Conservation (phyloP, 1,140 invertebrate species). For the Cotesia chilonis region DNA sequence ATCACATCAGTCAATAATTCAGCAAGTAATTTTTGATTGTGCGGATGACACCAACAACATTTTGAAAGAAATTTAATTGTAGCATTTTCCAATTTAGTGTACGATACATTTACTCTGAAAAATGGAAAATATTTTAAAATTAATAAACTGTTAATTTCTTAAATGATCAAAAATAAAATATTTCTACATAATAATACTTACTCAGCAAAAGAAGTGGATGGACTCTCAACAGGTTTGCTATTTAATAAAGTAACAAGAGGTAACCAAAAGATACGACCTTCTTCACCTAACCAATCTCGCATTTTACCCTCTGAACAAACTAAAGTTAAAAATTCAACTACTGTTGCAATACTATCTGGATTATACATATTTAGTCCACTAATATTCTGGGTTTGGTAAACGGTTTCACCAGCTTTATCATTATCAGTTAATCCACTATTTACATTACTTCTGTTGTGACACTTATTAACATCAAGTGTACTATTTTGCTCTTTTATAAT, state of each 20-base stretch:
- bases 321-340: constrained; percentile 83
- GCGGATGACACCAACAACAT: constrained; percentile 84
- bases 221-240: constrained; percentile 63
- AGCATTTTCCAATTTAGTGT: constrained; percentile 75
- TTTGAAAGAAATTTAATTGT: constrained; percentile 80
- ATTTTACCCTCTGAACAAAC: constrained; percentile 81
- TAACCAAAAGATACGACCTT: constrained; percentile 85
- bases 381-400: constrained; percentile 36
- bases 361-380: constrained; percentile 61
- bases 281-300: constrained; percentile 85
- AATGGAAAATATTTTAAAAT: neutral
- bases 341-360: constrained; percentile 69
- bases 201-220: constrained; percentile 63
- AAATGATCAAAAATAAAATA: constrained; percentile 14
- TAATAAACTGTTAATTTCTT: too few species aligned
- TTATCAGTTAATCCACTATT: constrained; percentile 60
- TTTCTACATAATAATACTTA: constrained; percentile 43
- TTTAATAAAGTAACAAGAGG: constrained; percentile 81
- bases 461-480: constrained; percentile 28
- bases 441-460: constrained; percentile 27
- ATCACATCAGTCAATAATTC: constrained; percentile 79
- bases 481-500: constrained; percentile 43
- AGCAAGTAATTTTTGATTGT: constrained; percentile 85
- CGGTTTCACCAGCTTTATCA: constrained; percentile 60
- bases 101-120: constrained; percentile 61